Percentiles rank a stretch among this genome's conserved stretches.
Conservation (phyloP, 2,797 vertebrate species). For the Enteromius anoplus region DNA sequence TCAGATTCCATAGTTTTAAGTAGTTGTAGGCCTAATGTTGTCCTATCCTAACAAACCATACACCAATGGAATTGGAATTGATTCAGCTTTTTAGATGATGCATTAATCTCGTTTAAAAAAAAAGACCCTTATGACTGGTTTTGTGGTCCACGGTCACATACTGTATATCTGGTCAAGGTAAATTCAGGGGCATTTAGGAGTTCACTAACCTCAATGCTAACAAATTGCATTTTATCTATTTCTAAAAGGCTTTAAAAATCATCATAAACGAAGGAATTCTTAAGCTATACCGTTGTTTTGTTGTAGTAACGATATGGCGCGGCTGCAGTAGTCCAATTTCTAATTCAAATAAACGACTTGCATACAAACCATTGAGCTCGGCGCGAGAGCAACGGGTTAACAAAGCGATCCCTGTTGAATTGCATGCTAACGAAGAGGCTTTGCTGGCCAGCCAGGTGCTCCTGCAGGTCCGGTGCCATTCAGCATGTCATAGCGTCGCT, state of each 20-base stretch:
- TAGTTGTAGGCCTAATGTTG: neutral
- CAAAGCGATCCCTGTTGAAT: slow-evolving; percentile 54
- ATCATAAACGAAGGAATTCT: neutral
- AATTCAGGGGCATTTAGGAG: neutral
- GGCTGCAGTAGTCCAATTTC: neutral
- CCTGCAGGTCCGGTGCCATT: slow-evolving; percentile 68
- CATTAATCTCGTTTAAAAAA: no score
- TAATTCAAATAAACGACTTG: slow-evolving; percentile 7
- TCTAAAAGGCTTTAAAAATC: neutral
- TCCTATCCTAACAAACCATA: neutral
- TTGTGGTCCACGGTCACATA: neutral
- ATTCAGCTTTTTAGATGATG: neutral
- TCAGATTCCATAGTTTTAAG: neutral
- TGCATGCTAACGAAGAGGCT: slow-evolving; percentile 66
- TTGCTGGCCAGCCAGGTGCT: slow-evolving; percentile 73
- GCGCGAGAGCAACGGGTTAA: slow-evolving; percentile 64
- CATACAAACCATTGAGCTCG: slow-evolving; percentile 10
- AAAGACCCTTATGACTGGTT: neutral
- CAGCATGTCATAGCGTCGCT: slow-evolving; percentile 63
- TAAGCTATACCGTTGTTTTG: neutral
- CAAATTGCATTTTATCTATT: neutral
- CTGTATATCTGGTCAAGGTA: neutral
- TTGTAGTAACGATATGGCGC: neutral
- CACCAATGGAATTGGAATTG: neutral
- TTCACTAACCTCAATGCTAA: neutral